Evolutionary conservation across 2,797 vertebrate species (phyloP).

Genomic region (Salmo trutta): DNA sequence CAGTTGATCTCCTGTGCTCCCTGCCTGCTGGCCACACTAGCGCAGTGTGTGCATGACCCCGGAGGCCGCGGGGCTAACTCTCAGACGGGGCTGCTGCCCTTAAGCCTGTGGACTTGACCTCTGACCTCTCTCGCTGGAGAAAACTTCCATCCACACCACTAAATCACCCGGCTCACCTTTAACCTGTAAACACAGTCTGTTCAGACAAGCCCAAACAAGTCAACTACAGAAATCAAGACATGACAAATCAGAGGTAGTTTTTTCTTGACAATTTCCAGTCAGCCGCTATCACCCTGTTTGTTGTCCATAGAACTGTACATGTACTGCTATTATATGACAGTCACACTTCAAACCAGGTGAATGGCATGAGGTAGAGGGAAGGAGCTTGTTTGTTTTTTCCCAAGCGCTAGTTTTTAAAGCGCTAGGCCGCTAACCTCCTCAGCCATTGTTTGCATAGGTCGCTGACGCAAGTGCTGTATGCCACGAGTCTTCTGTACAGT

Average conservation of each 20-base stretch:
- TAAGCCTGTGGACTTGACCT: slow-evolving; percentile 26
- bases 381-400: background rate
- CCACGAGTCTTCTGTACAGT: no score
- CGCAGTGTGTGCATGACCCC: background rate
- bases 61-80: slow-evolving; percentile 46
- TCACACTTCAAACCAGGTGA: background rate
- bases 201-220: slow-evolving; percentile 7
- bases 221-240: background rate
- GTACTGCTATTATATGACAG: background rate
- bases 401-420: background rate
- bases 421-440: no score
- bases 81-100: slow-evolving; percentile 27
- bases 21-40: slow-evolving; percentile 47
- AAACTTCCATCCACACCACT: slow-evolving; percentile 17
- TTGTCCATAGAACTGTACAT: background rate
- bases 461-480: no score
- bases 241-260: background rate
- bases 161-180: slow-evolving; percentile 35
- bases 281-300: background rate
- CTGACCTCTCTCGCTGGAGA: slow-evolving; percentile 23
- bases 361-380: background rate
- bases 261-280: background rate
- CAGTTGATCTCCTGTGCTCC: slow-evolving; percentile 19
- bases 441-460: no score
- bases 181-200: slow-evolving; percentile 14